Percentiles rank a stretch among this genome's conserved stretches.
phyloP scores from a whole-genome alignment of 2,888 invertebrate genomes.

The Pandemis heparana region DNA sequence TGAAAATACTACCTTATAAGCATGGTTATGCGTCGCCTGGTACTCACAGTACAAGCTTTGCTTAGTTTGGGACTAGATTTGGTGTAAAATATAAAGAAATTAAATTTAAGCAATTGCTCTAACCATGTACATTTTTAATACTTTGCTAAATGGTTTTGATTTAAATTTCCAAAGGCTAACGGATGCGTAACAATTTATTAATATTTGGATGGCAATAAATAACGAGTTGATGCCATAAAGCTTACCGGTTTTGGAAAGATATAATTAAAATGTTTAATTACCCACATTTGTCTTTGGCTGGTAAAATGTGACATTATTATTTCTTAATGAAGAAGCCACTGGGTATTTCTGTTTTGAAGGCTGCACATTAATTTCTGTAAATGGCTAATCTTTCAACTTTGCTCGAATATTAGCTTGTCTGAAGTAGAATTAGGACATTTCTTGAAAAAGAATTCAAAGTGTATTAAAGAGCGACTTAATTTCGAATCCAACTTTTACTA shows the following conservation, averaged over 20 bases:
- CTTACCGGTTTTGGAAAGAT: constrained; percentile 41
- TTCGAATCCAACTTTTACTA: too few species aligned
- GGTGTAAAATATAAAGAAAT: too few species aligned
- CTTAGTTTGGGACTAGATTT: too few species aligned
- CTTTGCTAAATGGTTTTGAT: not conserved
- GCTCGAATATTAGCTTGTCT: not conserved
- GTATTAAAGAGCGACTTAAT: too few species aligned
- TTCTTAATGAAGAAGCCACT: constrained; percentile 32
- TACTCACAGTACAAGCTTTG: too few species aligned
- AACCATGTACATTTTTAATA: too few species aligned
- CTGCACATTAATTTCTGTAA: not conserved
- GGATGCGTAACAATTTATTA: constrained; percentile 33
- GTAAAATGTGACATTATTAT: constrained; percentile 38
- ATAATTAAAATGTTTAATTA: constrained; percentile 43
- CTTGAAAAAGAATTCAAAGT: too few species aligned
- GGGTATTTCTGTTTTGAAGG: constrained; percentile 12
- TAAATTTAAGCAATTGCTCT: too few species aligned
- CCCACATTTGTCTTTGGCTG: constrained; percentile 26
- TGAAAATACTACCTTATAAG: too few species aligned
- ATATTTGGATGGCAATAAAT: constrained; percentile 41
- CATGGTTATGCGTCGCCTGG: too few species aligned
- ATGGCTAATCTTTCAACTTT: not conserved
- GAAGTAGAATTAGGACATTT: not conserved
- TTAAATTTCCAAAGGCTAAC: constrained; percentile 20
- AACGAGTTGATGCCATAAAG: constrained; percentile 35